Conservation (phyloP, 2,113 vertebrate species). For the Laticauda colubrina region DNA sequence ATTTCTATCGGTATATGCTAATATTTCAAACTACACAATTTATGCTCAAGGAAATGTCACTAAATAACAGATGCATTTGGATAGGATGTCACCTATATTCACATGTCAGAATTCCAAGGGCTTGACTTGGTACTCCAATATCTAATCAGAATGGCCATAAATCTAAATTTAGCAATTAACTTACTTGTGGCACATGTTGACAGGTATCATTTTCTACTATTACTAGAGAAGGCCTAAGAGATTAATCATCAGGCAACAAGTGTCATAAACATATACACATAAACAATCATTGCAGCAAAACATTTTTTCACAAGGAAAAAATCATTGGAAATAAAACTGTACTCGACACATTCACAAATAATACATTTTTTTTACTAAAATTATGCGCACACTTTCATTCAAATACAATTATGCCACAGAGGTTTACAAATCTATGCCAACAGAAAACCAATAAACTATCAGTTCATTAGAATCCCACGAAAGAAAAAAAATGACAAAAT, state of each 20-base stretch:
- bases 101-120: not conserved
- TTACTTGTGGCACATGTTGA: not conserved
- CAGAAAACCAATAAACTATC: too few species aligned
- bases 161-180: not conserved
- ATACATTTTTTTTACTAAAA: not conserved
- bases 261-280: not conserved
- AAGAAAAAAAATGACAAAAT: not conserved
- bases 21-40: not conserved
- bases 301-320: not conserved
- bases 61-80: not conserved
- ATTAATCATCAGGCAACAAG: not conserved
- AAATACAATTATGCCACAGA: not conserved
- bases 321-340: not conserved
- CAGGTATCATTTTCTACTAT: not conserved
- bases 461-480: not conserved
- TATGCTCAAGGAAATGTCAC: conserved; percentile 6
- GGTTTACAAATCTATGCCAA: not conserved
- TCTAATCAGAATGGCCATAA: not conserved
- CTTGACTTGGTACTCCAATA: not conserved
- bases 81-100: not conserved
- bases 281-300: not conserved
- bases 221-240: not conserved
- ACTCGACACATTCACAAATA: not conserved
- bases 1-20: not conserved
- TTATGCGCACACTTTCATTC: not conserved